Conservation (phyloP, 2,797 vertebrate species). For the Ataeniobius toweri region DNA sequence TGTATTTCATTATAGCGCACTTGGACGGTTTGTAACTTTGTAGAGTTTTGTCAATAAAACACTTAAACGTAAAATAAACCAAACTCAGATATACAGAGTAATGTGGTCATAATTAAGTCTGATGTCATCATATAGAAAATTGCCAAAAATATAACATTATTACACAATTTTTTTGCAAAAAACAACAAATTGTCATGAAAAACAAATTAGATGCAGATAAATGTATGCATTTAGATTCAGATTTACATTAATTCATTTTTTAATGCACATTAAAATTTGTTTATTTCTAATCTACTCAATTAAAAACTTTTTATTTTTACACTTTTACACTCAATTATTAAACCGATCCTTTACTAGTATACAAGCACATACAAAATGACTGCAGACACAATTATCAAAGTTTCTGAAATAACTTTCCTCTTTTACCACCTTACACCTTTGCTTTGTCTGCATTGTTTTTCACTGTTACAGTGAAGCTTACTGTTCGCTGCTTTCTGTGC, state of each 20-base stretch:
- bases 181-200: background rate
- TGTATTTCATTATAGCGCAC: background rate
- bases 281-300: background rate
- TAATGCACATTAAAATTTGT: background rate
- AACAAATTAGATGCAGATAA: background rate
- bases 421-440: background rate
- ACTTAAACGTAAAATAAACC: background rate
- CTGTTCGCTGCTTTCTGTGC: background rate
- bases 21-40: background rate
- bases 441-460: conserved; percentile 11
- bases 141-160: background rate
- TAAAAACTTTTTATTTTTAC: background rate
- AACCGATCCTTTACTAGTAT: background rate
- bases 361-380: conserved; percentile 6
- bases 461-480: background rate
- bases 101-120: background rate
- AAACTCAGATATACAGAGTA: background rate
- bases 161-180: background rate
- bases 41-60: background rate
- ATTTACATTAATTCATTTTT: background rate
- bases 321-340: background rate
- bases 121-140: background rate
- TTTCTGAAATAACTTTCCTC: background rate
- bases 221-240: background rate
- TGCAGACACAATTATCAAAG: background rate